Conservation (phyloP, 2,113 vertebrate species). For the Apus apus region DNA sequence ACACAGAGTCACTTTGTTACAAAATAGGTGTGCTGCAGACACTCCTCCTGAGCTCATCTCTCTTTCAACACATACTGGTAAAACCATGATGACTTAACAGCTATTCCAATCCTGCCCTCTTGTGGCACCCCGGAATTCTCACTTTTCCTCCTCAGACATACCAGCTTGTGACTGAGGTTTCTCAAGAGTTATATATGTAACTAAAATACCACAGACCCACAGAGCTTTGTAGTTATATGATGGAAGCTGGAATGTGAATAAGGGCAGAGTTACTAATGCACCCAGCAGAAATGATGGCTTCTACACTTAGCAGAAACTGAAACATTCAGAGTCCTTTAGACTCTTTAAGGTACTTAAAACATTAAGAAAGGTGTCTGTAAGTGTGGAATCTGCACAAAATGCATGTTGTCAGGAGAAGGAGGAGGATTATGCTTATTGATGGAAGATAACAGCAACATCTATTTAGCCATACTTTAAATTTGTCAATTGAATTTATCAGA, state of each 20-base stretch:
- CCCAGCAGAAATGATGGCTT: not conserved
- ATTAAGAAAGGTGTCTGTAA: not conserved
- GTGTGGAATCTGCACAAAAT: fast-evolving
- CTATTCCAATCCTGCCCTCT: not conserved
- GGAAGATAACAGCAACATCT: not conserved
- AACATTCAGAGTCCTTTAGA: not conserved
- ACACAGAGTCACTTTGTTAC: not conserved
- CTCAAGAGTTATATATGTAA: not conserved
- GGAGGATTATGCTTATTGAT: not conserved
- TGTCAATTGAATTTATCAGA: not conserved
- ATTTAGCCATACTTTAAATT: not conserved
- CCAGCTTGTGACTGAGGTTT: fast-evolving
- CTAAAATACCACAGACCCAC: not conserved
- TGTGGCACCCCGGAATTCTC: not conserved
- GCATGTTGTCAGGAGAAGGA: not conserved
- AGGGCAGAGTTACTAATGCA: not conserved
- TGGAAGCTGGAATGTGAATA: not conserved
- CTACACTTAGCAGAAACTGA: not conserved
- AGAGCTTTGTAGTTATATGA: not conserved
- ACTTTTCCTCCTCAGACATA: not conserved
- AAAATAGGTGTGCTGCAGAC: not conserved
- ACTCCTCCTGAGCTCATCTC: not conserved
- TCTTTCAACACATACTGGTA: not conserved
- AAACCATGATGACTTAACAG: not conserved
- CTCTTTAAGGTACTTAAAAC: not conserved